These are phyloP conservation scores for Neogobius melanostomus DNA, from an alignment of 2,113 vertebrate genomes.

Conservation along the genomic window DNA sequence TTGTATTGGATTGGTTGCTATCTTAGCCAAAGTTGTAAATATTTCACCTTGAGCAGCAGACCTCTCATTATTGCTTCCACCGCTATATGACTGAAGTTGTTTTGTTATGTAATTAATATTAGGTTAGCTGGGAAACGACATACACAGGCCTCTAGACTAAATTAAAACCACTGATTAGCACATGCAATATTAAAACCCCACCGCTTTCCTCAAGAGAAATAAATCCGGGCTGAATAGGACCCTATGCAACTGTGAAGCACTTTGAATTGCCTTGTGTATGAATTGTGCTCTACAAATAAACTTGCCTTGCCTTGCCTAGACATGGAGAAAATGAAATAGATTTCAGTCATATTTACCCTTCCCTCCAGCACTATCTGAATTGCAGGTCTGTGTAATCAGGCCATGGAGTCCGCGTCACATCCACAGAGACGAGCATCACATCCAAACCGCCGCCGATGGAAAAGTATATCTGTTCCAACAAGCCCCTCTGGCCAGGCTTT, in stretches of 20 bases:
- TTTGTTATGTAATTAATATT: constrained; percentile 19
- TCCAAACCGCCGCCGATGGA: constrained; percentile 57
- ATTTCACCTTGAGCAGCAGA: constrained; percentile 17
- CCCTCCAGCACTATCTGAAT: constrained; percentile 70
- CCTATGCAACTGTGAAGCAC: no score
- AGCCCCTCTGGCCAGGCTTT: constrained; percentile 45
- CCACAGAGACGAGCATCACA: constrained; percentile 60
- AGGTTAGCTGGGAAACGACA: neutral
- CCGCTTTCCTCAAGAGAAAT: constrained; percentile 5
- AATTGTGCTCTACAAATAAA: no score
- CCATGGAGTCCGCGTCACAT: constrained; percentile 64
- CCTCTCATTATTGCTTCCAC: constrained; percentile 1
- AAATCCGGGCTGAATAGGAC: constrained; percentile 4
- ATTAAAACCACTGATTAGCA: constrained; percentile 21
- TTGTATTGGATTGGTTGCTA: constrained; percentile 7
- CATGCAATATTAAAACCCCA: constrained; percentile 20
- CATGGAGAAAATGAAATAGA: constrained; percentile 16
- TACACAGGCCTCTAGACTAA: constrained; percentile 16
- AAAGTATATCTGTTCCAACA: constrained; percentile 53
- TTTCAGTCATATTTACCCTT: constrained; percentile 70
- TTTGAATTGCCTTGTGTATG: no score
- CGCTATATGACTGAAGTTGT: neutral
- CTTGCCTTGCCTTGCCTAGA: no score
- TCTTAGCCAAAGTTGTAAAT: neutral
- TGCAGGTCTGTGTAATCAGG: constrained; percentile 61